Evolutionary conservation across 2,113 vertebrate species (phyloP), one percentile per base, ranked within the genome.

Genomic region (Cololabis saira): DNA sequence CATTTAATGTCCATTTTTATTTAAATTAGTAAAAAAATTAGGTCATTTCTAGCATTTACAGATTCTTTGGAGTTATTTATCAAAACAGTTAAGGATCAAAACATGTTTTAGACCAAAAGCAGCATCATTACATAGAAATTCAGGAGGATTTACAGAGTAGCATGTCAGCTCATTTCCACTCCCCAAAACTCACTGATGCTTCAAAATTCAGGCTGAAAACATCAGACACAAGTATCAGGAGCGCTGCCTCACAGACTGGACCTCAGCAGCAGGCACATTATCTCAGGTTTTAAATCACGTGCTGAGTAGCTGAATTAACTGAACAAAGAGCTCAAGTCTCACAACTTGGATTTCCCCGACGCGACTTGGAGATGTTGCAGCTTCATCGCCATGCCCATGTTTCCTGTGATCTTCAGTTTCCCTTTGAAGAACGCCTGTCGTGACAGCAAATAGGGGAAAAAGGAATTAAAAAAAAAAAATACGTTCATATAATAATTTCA

Each of bases 311-410:
- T 10, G 4, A 16, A 33, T 37, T 42, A 8, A 15, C 13, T 21
- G 44, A 17, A 33, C 16, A 33, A 22, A 15, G 0, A 1, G 41
- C 9, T 19, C 8, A 2, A 30, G 16, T 60, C 65, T 98, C 93
- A 98, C 89, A 99, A 93, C 87, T 96, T 97, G 79, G 97, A 93
- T 89, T 96, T 96, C 76, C 78, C 93, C 0, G 95, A 88, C 61
- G 92, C 83, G 49, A 98, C 86, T 70, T 97, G 96, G 52, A 99
- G 93, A 67, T 59, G 97, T 83, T 97, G 95, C 72, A 98, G 93
- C 87, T 98, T 99, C 97, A 98, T 95, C 51, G 96, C 97, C 92
- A 98, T 86, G 49, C 92, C 95, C 96, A 97, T 96, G 90, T 96
- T 98, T 47, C 97, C 97, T 67, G 92, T 68, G 64, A 99, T 82